Conservation (phyloP, 1,140 invertebrate species). For the Zaprionus africanus region DNA sequence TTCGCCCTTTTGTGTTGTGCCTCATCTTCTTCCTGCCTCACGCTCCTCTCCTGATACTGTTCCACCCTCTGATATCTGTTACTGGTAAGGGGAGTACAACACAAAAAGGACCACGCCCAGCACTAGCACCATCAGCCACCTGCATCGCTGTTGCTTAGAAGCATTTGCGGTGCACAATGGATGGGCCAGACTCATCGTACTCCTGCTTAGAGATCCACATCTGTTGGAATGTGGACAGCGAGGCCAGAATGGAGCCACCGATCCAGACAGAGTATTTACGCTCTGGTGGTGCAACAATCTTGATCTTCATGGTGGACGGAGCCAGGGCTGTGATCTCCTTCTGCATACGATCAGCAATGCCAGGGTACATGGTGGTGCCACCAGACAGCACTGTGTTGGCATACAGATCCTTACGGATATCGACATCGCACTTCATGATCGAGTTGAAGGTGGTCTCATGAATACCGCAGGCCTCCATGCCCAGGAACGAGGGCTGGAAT, state of each 20-base stretch:
- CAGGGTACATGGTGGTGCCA: constrained; percentile 91
- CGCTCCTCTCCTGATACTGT: constrained; percentile 24
- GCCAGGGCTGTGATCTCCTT: constrained; percentile 94
- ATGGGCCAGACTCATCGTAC: constrained; percentile 96
- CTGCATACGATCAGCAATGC: constrained; percentile 94
- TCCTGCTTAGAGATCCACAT: constrained; percentile 98
- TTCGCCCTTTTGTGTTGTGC: constrained; percentile 17
- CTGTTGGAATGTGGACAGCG: constrained; percentile 95
- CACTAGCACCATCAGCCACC: constrained; percentile 6
- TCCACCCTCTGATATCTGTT: constrained; percentile 29
- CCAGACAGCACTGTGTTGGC: constrained; percentile 96
- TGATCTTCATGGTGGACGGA: constrained; percentile 96
- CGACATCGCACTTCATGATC: constrained; percentile 97
- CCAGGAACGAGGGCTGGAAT: constrained; percentile 95
- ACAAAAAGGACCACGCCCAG: constrained; percentile 86
- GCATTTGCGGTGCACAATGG: constrained; percentile 97
- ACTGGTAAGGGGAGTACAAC: constrained; percentile 76
- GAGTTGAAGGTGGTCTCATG: constrained; percentile 97
- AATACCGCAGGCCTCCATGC: constrained; percentile 95
- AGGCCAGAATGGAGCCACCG: constrained; percentile 94
- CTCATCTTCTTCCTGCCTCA: neutral
- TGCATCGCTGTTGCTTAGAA: constrained; percentile 88
- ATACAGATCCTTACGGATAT: constrained; percentile 95
- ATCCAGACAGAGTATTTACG: constrained; percentile 97
- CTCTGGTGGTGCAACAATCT: constrained; percentile 96